Conservation (phyloP, 2,797 vertebrate genomes). For the Lithobates sylvaticus region DNA sequence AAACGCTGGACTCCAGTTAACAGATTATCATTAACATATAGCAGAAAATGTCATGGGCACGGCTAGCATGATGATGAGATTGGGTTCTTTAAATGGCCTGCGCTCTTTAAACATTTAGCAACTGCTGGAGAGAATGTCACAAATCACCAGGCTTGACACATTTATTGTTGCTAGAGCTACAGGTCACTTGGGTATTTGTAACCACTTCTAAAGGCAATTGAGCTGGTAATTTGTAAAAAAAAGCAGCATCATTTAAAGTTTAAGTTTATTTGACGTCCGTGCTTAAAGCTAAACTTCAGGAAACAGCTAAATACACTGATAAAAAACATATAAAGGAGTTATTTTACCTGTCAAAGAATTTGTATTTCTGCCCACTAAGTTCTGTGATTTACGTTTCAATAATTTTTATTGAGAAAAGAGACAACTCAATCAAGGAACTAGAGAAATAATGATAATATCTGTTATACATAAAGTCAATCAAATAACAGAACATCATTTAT, state of each 20-base stretch:
- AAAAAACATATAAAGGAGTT: too few relatives aligned
- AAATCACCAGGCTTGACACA: not conserved
- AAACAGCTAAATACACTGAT: too few relatives aligned
- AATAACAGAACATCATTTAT: too few relatives aligned
- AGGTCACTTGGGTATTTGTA: not conserved
- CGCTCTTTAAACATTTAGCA: slow-evolving; percentile 7
- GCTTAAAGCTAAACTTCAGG: too few relatives aligned
- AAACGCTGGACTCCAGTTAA: not conserved
- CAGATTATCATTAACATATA: slow-evolving; percentile 4
- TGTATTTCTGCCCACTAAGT: too few relatives aligned
- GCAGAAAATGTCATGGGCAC: slow-evolving; percentile 10
- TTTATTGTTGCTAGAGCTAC: not conserved
- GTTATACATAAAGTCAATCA: too few relatives aligned
- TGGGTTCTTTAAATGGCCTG: not conserved
- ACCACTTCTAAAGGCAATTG: not conserved
- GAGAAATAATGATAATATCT: too few relatives aligned
- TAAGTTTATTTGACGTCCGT: too few relatives aligned
- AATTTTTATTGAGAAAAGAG: too few relatives aligned
- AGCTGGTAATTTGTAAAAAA: not conserved
- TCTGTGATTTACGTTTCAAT: too few relatives aligned
- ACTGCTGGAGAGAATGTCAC: slow-evolving; percentile 11
- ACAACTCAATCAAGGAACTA: too few relatives aligned
- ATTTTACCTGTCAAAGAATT: too few relatives aligned
- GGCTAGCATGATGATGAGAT: slow-evolving; percentile 17
- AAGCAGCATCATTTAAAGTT: not conserved